Evolutionary conservation across 2,113 vertebrate species (phyloP), one percentile per base, ranked within the genome.

Genomic region (Indri indri): DNA sequence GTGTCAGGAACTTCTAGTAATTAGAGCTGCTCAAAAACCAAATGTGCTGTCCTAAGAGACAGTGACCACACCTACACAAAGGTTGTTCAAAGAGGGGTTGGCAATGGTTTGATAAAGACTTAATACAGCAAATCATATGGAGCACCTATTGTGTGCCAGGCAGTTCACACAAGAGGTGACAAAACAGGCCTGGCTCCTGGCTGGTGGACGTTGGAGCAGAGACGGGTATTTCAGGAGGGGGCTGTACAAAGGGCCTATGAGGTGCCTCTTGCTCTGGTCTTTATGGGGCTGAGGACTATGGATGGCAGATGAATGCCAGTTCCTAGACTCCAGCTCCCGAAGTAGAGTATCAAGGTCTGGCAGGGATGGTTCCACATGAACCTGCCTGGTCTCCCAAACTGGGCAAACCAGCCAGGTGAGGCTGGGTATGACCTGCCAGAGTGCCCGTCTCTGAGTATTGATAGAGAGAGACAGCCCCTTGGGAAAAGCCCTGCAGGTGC

Each of bases 351-450:
- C 11, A 37, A 91, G 18, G 76, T 4, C 9, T 18, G 40, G 32
- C 25, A 77, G 79, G 42, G 30, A 63, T 2, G 42, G 45, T n/a
- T 45, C 66, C 25, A 34, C 47, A 22, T 22, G 92, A 94, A 82
- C 61, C 11, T 0, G 17, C 70, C 27, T 40, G 10, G 20, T n/a
- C 81, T 84, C 32, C 40, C 22, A 20, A 89, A 95, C 91, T 30
- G 59, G 83, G 93, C 65, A 93, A 88, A 93, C 93, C 57, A 82
- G 94, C 65, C 52, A 77, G 83, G 37, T 0, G 20, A 87, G 52
- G 59, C 50, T 6, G 3, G 22, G 71, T 6, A 42, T 8, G 47
- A 93, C 30, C 37, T 76, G 23, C 27, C 32, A 61, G 42, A 16
- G 25, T 25, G 42, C 22, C 42, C 83, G 34, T 70, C 6, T 77